These are phyloP conservation scores for Pristiophorus japonicus DNA, from an alignment of 2,113 vertebrate genomes.

Conservation along the genomic window DNA sequence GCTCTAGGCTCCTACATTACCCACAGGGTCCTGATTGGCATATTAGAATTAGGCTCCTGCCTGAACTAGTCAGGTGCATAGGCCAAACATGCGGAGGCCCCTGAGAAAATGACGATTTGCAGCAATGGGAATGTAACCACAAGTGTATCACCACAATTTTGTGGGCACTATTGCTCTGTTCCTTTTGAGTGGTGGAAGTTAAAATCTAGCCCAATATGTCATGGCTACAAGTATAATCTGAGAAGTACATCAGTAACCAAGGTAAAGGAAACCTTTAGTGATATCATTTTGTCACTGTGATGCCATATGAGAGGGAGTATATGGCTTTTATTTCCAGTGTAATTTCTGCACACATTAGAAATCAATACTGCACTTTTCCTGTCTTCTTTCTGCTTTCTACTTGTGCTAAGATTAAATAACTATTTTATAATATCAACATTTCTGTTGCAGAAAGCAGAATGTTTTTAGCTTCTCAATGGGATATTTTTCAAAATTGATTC, in stretches of 20 bases:
- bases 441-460: neutral
- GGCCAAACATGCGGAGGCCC: neutral
- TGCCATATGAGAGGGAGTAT: neutral
- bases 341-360: neutral
- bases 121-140: neutral
- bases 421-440: neutral
- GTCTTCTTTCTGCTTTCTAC: neutral
- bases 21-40: neutral
- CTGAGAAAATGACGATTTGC: neutral
- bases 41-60: neutral
- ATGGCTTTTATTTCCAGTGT: neutral
- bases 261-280: neutral
- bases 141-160: neutral
- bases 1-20: neutral
- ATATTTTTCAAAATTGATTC: neutral
- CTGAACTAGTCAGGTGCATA: neutral
- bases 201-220: neutral
- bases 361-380: neutral
- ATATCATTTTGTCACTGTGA: neutral
- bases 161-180: neutral
- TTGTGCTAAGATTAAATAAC: neutral
- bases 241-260: neutral
- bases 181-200: neutral
- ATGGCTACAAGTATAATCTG: constrained; percentile 12
- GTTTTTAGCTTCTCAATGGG: neutral